Conservation (phyloP, 2,888 invertebrate species). For the Mesopsocus fuscifrons region DNA sequence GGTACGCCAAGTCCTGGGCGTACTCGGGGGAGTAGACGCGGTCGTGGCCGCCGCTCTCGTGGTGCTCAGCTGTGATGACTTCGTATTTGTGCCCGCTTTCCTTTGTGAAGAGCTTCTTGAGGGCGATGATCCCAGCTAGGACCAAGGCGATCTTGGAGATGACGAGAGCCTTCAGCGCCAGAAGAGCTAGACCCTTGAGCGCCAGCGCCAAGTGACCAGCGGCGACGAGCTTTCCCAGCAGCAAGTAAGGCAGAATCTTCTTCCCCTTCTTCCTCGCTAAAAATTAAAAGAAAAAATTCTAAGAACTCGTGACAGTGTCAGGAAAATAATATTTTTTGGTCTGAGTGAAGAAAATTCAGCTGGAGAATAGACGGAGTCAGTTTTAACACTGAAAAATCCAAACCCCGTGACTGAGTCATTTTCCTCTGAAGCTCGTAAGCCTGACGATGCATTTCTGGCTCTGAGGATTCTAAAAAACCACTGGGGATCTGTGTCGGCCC, state of each 20-base stretch:
- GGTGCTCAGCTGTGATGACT: slow-evolving; percentile 1
- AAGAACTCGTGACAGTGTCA: too few relatives aligned
- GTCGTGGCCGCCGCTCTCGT: slow-evolving; percentile 5
- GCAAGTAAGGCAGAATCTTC: slow-evolving; percentile 2
- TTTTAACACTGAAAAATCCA: too few relatives aligned
- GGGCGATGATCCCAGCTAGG: neutral
- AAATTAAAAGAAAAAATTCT: neutral
- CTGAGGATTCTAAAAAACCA: too few relatives aligned
- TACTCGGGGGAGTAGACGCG: neutral
- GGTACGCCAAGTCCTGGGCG: slow-evolving; percentile 1
- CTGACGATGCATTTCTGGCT: too few relatives aligned
- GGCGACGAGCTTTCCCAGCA: slow-evolving; percentile 5
- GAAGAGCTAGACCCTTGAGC: slow-evolving; percentile 6
- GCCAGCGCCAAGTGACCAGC: slow-evolving; percentile 3
- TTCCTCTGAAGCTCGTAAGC: too few relatives aligned
- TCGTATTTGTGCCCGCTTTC: slow-evolving; percentile 6
- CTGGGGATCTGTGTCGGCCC: too few relatives aligned
- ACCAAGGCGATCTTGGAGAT: slow-evolving; percentile 4
- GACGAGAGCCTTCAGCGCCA: slow-evolving; percentile 5
- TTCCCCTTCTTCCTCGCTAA: slow-evolving; percentile 3
- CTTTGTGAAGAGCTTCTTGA: slow-evolving; percentile 5
- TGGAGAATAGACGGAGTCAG: too few relatives aligned
- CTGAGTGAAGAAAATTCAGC: too few relatives aligned
- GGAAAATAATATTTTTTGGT: too few relatives aligned
- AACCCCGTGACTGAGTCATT: too few relatives aligned